A percentile compares a stretch with the other conserved stretches of the same genome.
phyloP scores from a whole-genome alignment of 2,888 invertebrate genomes.

The Synergus umbraculus region DNA sequence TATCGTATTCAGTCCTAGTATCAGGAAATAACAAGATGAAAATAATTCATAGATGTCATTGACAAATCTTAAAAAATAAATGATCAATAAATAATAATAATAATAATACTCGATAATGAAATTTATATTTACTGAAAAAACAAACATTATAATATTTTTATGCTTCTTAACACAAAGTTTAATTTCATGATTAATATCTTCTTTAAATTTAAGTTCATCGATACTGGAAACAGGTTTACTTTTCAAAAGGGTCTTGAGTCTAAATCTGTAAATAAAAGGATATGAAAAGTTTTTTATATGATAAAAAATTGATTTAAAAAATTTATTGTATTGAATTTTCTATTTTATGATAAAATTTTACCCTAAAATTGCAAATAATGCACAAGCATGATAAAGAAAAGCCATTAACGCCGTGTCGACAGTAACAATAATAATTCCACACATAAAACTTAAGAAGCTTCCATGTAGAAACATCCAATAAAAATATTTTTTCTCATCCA shows the following conservation, averaged over 20 bases:
- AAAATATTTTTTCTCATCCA: not conserved
- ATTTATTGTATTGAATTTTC: too few species aligned
- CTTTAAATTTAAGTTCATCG: too few species aligned
- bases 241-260: too few species aligned
- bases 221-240: too few species aligned
- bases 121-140: too few species aligned
- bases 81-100: too few species aligned
- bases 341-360: not conserved
- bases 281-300: too few species aligned
- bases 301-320: too few species aligned
- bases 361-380: not conserved
- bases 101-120: too few species aligned
- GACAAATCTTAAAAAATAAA: conserved; percentile 2
- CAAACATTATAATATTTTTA: too few species aligned
- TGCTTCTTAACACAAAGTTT: not conserved
- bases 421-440: not conserved
- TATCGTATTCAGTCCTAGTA: not conserved
- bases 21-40: not conserved
- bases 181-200: not conserved
- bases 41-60: not conserved
- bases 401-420: not conserved
- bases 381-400: not conserved
- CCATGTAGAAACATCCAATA: not conserved
- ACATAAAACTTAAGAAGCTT: not conserved
- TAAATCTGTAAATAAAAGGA: too few species aligned